Base-by-base conservation (phyloP, 23 tunicate genomes). In the Phallusia fumigata region DNA sequence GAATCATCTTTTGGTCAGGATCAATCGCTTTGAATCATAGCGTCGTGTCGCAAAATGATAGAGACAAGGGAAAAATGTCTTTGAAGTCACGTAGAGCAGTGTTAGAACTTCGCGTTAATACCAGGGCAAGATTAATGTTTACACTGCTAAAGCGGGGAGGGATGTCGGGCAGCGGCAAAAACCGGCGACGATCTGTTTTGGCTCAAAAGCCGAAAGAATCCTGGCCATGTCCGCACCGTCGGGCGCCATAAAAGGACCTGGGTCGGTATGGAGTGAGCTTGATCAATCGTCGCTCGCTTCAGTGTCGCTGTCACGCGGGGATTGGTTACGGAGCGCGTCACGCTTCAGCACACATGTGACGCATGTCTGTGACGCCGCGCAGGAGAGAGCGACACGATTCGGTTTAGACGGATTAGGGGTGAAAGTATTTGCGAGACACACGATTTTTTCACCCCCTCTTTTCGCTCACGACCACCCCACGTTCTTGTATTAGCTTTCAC, bases 371-470 rank as follows among this genome's bases (percentile, higher is more conserved):
- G 69, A 58, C 69, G 69, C 69, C 69, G 15, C 18, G 58, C 15
- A 18, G 58, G 18, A 5, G 28, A 58, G 3, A 58, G 69, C 28
- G 69, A 58, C 58, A 15, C 69, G 69, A 24, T 8, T 16, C 69
- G 16, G 69, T 58, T 58, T 58, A 58, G 69, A 58, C 69, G 69
- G 69, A 58, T 58, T 58, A 58, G 69, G 69, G 69, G 69, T 58
- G 69, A 58, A 58, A 58, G 69, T 58, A 58, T 58, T 58, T 58
- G 69, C 69, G 28, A 51, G 69, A 58, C 26, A 58, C 69, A 8
- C 69, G 15, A 21, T 58, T 58, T 24, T 24, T 21, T 24, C 69
- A 58, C 26, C 69, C 69, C 16, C 11, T 16, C 16, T 58, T 40
- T 40, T 5, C 16, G 13, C 28, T 5, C 13, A 24, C 69, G 69